Conservation (phyloP, 2,888 invertebrate species). For the Hypomecis atomaria region DNA sequence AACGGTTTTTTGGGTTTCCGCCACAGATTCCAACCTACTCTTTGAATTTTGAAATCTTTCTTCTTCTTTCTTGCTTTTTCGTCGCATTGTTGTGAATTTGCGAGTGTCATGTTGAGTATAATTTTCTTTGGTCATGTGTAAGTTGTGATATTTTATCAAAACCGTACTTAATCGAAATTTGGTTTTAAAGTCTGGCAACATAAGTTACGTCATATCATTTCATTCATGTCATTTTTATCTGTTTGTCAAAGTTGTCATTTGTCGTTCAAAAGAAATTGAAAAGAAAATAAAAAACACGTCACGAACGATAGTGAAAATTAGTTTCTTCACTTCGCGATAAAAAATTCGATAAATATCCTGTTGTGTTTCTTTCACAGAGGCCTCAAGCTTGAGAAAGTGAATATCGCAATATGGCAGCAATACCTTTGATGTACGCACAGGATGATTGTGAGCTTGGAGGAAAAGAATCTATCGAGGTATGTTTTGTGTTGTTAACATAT, state of each 20-base stretch:
- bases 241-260: too few relatives aligned
- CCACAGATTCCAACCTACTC: too few relatives aligned
- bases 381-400: constrained; percentile 14
- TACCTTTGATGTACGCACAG: constrained; percentile 86
- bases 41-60: too few relatives aligned
- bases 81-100: too few relatives aligned
- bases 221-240: neutral
- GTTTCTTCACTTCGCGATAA: neutral
- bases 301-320: constrained; percentile 38
- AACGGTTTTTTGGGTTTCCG: too few relatives aligned
- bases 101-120: too few relatives aligned
- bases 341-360: neutral
- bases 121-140: too few relatives aligned
- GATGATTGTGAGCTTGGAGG: constrained; percentile 88
- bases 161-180: too few relatives aligned
- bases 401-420: constrained; percentile 70
- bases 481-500: constrained; percentile 15
- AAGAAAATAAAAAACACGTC: neutral
- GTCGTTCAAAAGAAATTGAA: too few relatives aligned
- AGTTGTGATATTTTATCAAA: too few relatives aligned
- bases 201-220: constrained; percentile 14
- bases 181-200: too few relatives aligned
- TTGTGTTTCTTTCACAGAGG: constrained; percentile 1
- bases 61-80: too few relatives aligned
- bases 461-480: constrained; percentile 83